Evolutionary conservation across 2,113 vertebrate species (phyloP).

Genomic region (Thymallus thymallus): DNA sequence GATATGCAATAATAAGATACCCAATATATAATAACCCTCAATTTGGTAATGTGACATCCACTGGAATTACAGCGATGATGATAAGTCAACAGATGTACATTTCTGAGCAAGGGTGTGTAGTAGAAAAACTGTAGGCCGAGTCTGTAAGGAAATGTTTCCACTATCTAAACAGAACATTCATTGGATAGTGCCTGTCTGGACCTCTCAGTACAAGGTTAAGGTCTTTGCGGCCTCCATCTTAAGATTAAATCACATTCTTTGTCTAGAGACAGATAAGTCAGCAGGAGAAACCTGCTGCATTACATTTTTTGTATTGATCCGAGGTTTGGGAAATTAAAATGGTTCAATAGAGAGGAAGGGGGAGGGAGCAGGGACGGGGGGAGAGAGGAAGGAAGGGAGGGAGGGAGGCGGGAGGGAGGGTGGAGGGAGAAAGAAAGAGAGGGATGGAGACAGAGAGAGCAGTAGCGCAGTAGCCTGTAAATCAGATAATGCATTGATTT

Average conservation of each 20-base stretch:
- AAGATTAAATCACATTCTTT: constrained; percentile 44
- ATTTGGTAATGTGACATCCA: too few species aligned
- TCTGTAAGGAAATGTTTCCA: too few species aligned
- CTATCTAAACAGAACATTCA: too few species aligned
- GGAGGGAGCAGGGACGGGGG: neutral
- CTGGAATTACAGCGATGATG: too few species aligned
- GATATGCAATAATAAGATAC: too few species aligned
- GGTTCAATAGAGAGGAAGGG: constrained; percentile 21
- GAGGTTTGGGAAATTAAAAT: constrained; percentile 38
- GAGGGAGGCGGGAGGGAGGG: neutral
- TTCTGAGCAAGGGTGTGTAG: too few species aligned
- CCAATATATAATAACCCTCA: too few species aligned
- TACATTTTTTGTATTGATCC: constrained; percentile 64
- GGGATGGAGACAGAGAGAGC: constrained; percentile 17
- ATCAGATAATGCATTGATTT: neutral
- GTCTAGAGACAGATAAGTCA: constrained; percentile 45
- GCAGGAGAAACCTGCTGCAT: constrained; percentile 43
- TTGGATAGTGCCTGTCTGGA: too few species aligned
- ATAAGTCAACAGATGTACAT: too few species aligned
- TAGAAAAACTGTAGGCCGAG: too few species aligned
- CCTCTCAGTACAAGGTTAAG: constrained; percentile 7
- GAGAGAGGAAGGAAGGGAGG: neutral
- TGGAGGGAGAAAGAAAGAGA: neutral
- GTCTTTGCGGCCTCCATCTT: constrained; percentile 17
- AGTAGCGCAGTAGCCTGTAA: neutral